Percentiles rank a stretch among this genome's conserved stretches.
phyloP scores from a whole-genome alignment of 2,888 invertebrate species.

The Acleris literana region DNA sequence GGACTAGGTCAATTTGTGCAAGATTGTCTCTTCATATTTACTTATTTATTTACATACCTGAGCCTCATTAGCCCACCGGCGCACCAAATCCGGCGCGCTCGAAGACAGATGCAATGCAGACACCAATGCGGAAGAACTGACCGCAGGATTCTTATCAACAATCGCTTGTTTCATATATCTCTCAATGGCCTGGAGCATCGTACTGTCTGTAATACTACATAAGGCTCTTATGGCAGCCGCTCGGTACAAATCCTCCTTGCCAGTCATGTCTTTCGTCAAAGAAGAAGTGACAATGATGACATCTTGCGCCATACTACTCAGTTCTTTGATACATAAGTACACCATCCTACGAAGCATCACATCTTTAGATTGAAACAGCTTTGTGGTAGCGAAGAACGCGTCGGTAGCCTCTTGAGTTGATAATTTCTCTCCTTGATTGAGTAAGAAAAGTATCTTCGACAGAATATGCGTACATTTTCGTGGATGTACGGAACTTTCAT shows the following conservation, averaged over 20 bases:
- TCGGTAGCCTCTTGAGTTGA: slow-evolving; percentile 98
- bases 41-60: slow-evolving; percentile 87
- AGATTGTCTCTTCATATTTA: no score
- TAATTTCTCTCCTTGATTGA: slow-evolving; percentile 97
- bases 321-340: slow-evolving; percentile 97
- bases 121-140: slow-evolving; percentile 98
- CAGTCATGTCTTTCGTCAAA: slow-evolving; percentile 99
- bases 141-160: slow-evolving; percentile 97
- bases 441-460: slow-evolving; percentile 96
- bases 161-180: slow-evolving; percentile 99
- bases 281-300: slow-evolving; percentile 99
- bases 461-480: slow-evolving; percentile 98
- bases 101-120: slow-evolving; percentile 92
- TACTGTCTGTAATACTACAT: slow-evolving; percentile 97
- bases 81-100: slow-evolving; percentile 95
- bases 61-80: slow-evolving; percentile 99
- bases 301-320: slow-evolving; percentile 97
- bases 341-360: slow-evolving; percentile 97
- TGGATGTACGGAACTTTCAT: slow-evolving; percentile 98
- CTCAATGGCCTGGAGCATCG: slow-evolving; percentile 98
- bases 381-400: slow-evolving; percentile 99
- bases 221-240: slow-evolving; percentile 98
- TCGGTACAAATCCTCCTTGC: slow-evolving; percentile 94
- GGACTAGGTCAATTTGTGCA: no score
- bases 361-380: slow-evolving; percentile 98